Evolutionary conservation across 2,888 invertebrate genomes (phyloP).

Genomic region (Melanostoma mellinum): DNA sequence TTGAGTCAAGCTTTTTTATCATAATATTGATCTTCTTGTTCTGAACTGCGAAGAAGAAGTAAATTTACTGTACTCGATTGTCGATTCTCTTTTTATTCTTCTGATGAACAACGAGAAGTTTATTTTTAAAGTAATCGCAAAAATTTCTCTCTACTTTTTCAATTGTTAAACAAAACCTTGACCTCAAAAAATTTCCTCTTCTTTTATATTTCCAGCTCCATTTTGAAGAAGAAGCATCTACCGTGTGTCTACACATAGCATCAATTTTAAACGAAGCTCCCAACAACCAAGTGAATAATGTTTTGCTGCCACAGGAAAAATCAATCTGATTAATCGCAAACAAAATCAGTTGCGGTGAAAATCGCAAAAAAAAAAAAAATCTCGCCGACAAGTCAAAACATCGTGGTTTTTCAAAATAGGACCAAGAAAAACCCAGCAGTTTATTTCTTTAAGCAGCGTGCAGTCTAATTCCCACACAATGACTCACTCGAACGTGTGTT

Average conservation of each 20-base stretch:
- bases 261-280: neutral
- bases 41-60: no score
- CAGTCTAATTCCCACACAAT: conserved; percentile 54
- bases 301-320: conserved; percentile 30
- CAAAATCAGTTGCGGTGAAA: neutral
- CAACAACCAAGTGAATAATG: conserved; percentile 40
- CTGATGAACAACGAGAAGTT: no score
- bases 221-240: conserved; percentile 26
- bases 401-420: conserved; percentile 2
- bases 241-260: neutral
- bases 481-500: conserved; percentile 57
- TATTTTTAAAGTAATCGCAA: no score
- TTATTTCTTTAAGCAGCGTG: conserved; percentile 5
- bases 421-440: conserved; percentile 8
- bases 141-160: no score
- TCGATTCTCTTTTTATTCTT: no score
- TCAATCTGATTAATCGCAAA: conserved; percentile 34
- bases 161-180: no score
- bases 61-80: no score
- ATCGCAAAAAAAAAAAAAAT: conserved; percentile 14
- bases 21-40: no score
- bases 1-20: no score
- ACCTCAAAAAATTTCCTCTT: no score
- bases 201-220: conserved; percentile 32
- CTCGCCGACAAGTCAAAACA: conserved; percentile 26